Conservation (phyloP, 2,113 vertebrate genomes). For the Irena cyanogastra region DNA sequence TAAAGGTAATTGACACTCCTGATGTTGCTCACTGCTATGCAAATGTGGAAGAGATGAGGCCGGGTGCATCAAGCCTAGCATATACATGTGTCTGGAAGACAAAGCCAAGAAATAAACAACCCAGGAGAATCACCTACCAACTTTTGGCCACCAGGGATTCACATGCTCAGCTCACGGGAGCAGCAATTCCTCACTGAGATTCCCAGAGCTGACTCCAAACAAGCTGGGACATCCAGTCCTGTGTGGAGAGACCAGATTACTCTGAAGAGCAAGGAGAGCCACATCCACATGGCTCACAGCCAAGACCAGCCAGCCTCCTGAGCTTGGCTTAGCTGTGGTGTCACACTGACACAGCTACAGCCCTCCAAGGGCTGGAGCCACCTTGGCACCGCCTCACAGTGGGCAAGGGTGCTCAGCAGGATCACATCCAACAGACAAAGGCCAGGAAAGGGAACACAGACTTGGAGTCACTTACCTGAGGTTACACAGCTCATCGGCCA, state of each 20-base stretch:
- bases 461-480: background rate
- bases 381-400: background rate
- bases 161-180: background rate
- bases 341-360: background rate
- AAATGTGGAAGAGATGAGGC: accelerated
- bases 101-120: background rate
- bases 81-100: background rate
- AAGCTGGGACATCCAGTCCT: background rate
- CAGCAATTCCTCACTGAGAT: background rate
- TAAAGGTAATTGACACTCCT: background rate
- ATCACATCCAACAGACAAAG: background rate
- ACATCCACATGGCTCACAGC: background rate
- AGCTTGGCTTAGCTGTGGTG: background rate
- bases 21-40: background rate
- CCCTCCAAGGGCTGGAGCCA: background rate
- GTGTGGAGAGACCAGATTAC: background rate
- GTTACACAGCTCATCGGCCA: background rate
- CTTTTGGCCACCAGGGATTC: background rate
- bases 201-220: background rate
- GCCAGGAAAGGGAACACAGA: background rate
- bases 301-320: background rate
- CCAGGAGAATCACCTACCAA: background rate
- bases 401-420: background rate
- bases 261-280: background rate
- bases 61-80: background rate